Percentiles rank a stretch among this genome's conserved stretches.
These are phyloP conservation scores for Dicaeum eximium DNA, from an alignment of 2,113 vertebrate species.

Conservation along the genomic window DNA sequence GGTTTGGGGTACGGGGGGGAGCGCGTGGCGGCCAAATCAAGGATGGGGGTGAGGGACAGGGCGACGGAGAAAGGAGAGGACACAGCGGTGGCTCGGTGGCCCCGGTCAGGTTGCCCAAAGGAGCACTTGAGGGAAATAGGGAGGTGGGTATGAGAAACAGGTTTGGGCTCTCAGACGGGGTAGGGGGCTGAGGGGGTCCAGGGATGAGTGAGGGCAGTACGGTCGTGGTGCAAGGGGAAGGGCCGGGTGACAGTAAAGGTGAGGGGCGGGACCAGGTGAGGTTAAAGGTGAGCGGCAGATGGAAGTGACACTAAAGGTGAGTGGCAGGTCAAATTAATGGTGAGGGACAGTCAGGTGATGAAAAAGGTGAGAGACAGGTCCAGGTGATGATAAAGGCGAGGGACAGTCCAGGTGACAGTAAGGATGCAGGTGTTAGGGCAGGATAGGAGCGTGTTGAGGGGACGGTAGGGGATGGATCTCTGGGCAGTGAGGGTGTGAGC, in stretches of 20 bases:
- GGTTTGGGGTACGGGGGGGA: background rate
- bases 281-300: background rate
- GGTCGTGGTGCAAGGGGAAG: background rate
- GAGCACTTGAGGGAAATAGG: too few relatives aligned
- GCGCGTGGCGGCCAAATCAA: background rate
- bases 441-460: accelerated
- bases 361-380: background rate
- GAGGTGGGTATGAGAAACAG: background rate
- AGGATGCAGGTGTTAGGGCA: background rate
- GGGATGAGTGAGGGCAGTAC: background rate
- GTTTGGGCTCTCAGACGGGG: accelerated
- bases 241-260: background rate
- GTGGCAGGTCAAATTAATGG: too few relatives aligned
- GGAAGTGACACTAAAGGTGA: background rate
- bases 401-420: accelerated
- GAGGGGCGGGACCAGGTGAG: background rate
- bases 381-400: background rate
- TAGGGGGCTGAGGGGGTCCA: background rate
- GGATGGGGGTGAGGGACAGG: background rate
- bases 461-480: background rate
- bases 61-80: too few relatives aligned
- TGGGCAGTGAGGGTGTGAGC: accelerated
- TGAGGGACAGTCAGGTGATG: background rate
- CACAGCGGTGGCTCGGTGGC: background rate
- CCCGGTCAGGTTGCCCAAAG: background rate